phyloP scores from a whole-genome alignment of 23 tunicate species.

The Diplosoma virens region DNA sequence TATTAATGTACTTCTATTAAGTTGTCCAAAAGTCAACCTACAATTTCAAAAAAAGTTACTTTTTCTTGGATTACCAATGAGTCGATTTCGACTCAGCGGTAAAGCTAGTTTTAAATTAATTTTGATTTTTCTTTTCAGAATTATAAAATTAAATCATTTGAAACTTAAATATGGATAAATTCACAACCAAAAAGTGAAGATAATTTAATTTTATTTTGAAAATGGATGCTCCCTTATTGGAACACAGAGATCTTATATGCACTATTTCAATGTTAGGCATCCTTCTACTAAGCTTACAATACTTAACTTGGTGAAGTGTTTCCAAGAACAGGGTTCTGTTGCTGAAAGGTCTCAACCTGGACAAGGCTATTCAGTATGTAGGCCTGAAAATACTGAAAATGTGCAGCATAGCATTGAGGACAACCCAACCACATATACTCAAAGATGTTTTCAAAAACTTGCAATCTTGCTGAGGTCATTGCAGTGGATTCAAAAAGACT shows the following conservation, averaged over 20 bases:
- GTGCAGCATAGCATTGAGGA: too few relatives aligned
- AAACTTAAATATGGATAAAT: not conserved
- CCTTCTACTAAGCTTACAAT: not conserved
- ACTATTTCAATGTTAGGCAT: not conserved
- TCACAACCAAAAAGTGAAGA: too few relatives aligned
- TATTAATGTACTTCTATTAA: too few relatives aligned
- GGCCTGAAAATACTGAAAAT: not conserved
- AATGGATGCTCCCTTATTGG: not conserved
- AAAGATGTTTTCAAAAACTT: not conserved
- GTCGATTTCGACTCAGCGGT: too few relatives aligned
- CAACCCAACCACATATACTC: not conserved
- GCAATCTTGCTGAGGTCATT: not conserved
- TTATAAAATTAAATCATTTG: not conserved
- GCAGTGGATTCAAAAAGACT: not conserved
- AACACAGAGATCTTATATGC: not conserved
- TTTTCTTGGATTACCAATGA: too few relatives aligned
- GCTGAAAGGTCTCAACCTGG: not conserved
- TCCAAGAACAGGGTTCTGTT: not conserved
- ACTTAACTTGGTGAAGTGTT: not conserved
- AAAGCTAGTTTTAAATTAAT: too few relatives aligned
- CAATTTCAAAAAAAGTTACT: too few relatives aligned
- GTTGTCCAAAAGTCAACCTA: too few relatives aligned
- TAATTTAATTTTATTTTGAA: too few relatives aligned
- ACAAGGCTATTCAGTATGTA: not conserved
- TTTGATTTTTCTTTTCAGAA: not conserved